These are phyloP conservation scores for Seira ritae DNA, from an alignment of 2,888 invertebrate genomes.

Conservation along the genomic window DNA sequence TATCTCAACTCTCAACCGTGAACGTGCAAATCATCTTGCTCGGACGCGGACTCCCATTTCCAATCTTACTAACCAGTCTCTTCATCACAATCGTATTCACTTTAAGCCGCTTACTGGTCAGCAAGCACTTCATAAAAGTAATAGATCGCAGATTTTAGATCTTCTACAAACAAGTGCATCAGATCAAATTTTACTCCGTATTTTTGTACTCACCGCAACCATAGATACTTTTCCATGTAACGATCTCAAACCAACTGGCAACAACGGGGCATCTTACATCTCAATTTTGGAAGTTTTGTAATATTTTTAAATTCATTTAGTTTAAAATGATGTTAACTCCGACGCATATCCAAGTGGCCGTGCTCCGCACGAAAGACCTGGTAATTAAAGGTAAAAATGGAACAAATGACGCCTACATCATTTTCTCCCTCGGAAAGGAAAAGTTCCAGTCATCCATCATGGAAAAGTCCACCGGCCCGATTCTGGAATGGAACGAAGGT, in stretches of 20 bases:
- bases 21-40: too few species aligned
- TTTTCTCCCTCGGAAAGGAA: constrained; percentile 40
- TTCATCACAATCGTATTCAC: too few species aligned
- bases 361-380: constrained; percentile 44
- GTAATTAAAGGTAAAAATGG: constrained; percentile 48
- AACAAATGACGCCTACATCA: constrained; percentile 43
- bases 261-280: neutral
- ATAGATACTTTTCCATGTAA: constrained; percentile 41
- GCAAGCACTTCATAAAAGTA: too few species aligned
- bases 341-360: constrained; percentile 47
- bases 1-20: too few species aligned
- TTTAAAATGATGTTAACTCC: constrained; percentile 42
- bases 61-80: too few species aligned
- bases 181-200: too few species aligned
- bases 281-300: neutral
- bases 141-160: too few species aligned
- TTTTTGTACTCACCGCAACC: constrained; percentile 15
- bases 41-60: too few species aligned
- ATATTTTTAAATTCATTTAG: neutral
- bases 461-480: constrained; percentile 31
- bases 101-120: too few species aligned
- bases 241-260: too few species aligned
- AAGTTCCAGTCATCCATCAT: constrained; percentile 45
- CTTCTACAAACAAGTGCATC: too few species aligned
- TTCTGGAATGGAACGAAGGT: constrained; percentile 54